Conservation (phyloP, 2,888 invertebrate genomes). For the Rhagonycha fulva region DNA sequence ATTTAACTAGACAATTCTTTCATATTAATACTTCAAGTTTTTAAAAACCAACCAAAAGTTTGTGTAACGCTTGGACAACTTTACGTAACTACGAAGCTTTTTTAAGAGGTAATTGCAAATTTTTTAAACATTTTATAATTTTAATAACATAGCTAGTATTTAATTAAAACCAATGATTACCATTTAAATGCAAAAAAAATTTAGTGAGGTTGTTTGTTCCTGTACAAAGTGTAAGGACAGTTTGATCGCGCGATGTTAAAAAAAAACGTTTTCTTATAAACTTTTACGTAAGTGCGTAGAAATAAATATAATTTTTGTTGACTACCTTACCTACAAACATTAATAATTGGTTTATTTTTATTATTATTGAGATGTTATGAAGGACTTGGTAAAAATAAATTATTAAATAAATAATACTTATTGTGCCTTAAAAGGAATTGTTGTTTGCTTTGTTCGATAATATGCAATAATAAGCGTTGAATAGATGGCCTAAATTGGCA, state of each 20-base stretch:
- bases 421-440: neutral
- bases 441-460: neutral
- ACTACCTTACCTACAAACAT: neutral
- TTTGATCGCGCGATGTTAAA: neutral
- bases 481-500: neutral
- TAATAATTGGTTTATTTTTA: neutral
- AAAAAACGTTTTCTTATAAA: neutral
- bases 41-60: neutral
- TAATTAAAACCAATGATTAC: neutral
- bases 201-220: neutral
- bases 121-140: neutral
- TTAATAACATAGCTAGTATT: neutral
- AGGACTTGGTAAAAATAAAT: neutral
- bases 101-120: neutral
- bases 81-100: neutral
- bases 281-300: neutral
- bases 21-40: neutral
- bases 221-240: neutral
- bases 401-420: neutral
- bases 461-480: neutral
- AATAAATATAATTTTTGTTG: neutral
- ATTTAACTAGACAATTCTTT: neutral
- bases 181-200: neutral
- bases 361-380: neutral
- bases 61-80: neutral